These are phyloP conservation scores for Sebastolobus alascanus DNA, from an alignment of 2,797 vertebrate genomes.

Conservation along the genomic window DNA sequence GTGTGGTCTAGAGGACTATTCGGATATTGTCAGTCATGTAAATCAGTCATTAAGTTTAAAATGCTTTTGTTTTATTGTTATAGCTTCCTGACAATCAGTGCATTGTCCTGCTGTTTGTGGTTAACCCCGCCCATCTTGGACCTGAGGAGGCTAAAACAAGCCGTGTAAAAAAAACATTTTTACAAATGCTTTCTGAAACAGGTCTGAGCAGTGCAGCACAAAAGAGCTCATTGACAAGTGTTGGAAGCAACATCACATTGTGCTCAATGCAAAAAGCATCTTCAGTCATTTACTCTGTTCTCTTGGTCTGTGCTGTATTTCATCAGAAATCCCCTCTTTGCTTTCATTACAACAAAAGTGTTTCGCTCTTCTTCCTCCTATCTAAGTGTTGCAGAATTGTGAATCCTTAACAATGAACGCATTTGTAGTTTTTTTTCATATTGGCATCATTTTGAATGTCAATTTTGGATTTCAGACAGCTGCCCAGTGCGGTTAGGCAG, in stretches of 20 bases:
- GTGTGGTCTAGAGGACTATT: background rate
- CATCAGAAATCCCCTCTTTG: background rate
- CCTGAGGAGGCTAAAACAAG: constrained; percentile 18
- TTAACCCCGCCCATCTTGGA: constrained; percentile 48
- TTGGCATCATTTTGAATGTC: background rate
- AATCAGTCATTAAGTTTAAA: constrained; percentile 23
- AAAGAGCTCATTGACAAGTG: constrained; percentile 29
- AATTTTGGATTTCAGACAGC: background rate
- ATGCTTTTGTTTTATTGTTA: constrained; percentile 30
- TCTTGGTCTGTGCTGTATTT: background rate
- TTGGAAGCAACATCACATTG: constrained; percentile 15
- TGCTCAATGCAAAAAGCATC: background rate
- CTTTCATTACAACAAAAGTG: background rate
- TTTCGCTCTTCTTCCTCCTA: background rate
- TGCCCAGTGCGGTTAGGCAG: background rate
- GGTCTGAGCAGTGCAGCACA: constrained; percentile 50
- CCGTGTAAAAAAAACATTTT: background rate
- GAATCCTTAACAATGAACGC: background rate
- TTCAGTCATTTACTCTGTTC: background rate
- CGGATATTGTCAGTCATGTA: constrained; percentile 11
- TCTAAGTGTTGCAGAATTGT: background rate
- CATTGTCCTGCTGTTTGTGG: constrained; percentile 29
- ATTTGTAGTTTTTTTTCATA: background rate
- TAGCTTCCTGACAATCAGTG: constrained; percentile 19
- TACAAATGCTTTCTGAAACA: constrained; percentile 44